Conservation (phyloP, 2,888 invertebrate genomes). For the Tinea semifulvella region DNA sequence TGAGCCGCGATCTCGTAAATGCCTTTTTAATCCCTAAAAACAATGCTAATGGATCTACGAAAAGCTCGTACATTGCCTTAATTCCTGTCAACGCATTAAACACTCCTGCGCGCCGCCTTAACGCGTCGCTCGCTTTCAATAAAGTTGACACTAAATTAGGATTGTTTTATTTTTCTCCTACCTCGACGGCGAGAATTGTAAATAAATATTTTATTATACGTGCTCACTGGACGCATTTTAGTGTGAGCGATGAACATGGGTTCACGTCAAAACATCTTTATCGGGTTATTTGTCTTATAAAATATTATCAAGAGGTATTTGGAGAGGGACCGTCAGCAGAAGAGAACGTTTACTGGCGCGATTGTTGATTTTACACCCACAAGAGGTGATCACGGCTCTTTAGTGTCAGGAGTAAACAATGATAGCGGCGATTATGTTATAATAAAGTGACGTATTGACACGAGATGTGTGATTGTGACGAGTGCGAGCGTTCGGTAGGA, state of each 20-base stretch:
- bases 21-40: constrained; percentile 61
- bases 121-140: constrained; percentile 59
- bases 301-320: constrained; percentile 65
- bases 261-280: constrained; percentile 68
- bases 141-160: constrained; percentile 62
- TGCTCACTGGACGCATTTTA: constrained; percentile 62
- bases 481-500: constrained; percentile 22
- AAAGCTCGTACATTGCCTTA: constrained; percentile 38
- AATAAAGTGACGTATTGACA: constrained; percentile 23
- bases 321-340: constrained; percentile 58
- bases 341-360: constrained; percentile 56
- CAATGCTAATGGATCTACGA: constrained; percentile 65
- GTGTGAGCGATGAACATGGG: constrained; percentile 66
- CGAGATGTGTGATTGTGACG: constrained; percentile 5
- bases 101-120: constrained; percentile 50
- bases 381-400: constrained; percentile 55
- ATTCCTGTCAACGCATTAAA: constrained; percentile 56
- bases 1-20: constrained; percentile 35
- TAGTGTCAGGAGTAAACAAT: constrained; percentile 60
- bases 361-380: constrained; percentile 63
- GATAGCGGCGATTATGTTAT: constrained; percentile 59
- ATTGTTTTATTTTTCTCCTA: constrained; percentile 48
- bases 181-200: constrained; percentile 51
- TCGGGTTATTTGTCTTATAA: constrained; percentile 68
- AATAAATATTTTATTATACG: constrained; percentile 63